These are phyloP conservation scores for Brachionus manjavacas DNA, from an alignment of 1,140 invertebrate genomes.

Conservation along the genomic window DNA sequence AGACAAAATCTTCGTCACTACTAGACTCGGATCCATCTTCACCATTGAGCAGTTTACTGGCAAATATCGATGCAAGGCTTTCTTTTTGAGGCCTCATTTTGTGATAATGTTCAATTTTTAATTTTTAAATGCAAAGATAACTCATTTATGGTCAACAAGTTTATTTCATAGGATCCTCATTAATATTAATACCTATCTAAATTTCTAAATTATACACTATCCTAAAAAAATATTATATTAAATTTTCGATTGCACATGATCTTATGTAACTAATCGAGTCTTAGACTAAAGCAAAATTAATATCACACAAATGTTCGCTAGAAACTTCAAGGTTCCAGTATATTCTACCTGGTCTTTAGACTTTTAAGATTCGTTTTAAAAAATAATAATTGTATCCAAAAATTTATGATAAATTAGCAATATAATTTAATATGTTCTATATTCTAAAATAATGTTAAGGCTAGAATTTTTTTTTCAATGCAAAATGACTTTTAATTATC, in stretches of 20 bases:
- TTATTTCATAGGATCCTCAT: background rate
- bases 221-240: background rate
- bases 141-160: background rate
- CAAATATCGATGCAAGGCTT: background rate
- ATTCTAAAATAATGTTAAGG: background rate
- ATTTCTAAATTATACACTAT: background rate
- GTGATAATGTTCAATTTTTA: too few species aligned
- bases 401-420: background rate
- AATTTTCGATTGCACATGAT: background rate
- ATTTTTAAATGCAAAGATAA: background rate
- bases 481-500: too few species aligned
- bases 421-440: background rate
- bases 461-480: too few species aligned
- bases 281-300: background rate
- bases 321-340: background rate
- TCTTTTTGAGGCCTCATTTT: slow-evolving; percentile 6
- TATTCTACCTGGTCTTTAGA: too few species aligned
- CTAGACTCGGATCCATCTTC: background rate
- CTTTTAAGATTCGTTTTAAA: too few species aligned
- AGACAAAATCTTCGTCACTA: slow-evolving; percentile 31
- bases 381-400: too few species aligned
- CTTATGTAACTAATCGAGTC: background rate
- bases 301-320: background rate
- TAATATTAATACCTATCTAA: background rate
- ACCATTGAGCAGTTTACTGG: background rate